Base-by-base conservation (phyloP, 2,113 vertebrate genomes). In the Podarcis cretensis region DNA sequence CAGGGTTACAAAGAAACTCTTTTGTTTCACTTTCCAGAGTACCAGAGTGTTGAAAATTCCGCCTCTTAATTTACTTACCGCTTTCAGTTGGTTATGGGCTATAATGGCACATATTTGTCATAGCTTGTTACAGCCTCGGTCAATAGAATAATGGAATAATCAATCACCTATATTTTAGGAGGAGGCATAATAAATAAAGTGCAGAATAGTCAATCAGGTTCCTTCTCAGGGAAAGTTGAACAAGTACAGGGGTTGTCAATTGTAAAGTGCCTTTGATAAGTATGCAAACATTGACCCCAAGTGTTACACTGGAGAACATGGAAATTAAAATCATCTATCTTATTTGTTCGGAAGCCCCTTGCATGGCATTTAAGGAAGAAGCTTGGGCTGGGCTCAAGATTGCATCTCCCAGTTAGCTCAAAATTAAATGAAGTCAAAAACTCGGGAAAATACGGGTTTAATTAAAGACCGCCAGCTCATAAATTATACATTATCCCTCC, bases 141-240 rank as follows among this genome's bases (percentile, higher is more conserved):
- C 91, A 94, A 93, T 92, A 95, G 93, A 96, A 94, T 94, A 97
- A 97, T 96, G 95, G 95, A 93, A 94, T 95, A 95, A 97, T 97
- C 94, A 95, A 95, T 98, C 96, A 96, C 87, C 91, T 95, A 90
- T 92, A 95, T 95, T 97, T 95, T 93, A 95, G 92, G 90, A 87
- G 84, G 91, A 92, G 92, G 92, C 87, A 94, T 94, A 96, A 96
- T 96, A 96, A 96, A 95, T 94, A 96, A 96, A 96, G 96, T 94
- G 94, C 92, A 92, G 96, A 94, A 94, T 91, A 96, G 85, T 92
- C 91, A 92, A 94, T 94, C 92, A 78, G 90, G 91, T 95, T 95
- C 94, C 89, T 95, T 95, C 86, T 93, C 92, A 84, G 89, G 95
- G 95, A 95, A 94, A 93, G 89, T 75, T 92, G 90, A 93, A 90